phyloP scores from a whole-genome alignment of 2,888 invertebrate genomes.

The Apamea anceps region DNA sequence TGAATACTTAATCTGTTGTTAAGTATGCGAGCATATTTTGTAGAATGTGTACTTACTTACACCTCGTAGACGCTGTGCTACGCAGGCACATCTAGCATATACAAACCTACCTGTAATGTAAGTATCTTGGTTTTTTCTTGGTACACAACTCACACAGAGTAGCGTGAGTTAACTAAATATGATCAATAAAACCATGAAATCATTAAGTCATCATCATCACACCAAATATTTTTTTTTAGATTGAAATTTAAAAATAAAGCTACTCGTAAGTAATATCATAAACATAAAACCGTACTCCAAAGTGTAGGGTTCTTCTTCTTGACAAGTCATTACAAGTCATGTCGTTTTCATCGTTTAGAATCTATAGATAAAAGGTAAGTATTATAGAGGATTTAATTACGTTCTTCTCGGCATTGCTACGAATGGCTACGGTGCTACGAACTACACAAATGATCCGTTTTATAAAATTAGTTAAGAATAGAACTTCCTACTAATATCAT shows the following conservation, averaged over 20 bases:
- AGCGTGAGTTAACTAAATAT: background rate
- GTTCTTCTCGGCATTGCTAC: background rate
- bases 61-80: background rate
- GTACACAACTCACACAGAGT: background rate
- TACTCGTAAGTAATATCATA: background rate
- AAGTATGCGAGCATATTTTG: constrained; percentile 5
- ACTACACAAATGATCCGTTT: background rate
- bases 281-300: background rate
- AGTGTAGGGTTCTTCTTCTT: background rate
- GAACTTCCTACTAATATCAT: too few species aligned
- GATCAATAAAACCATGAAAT: background rate
- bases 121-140: background rate
- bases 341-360: background rate
- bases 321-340: background rate
- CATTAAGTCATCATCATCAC: background rate
- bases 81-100: background rate
- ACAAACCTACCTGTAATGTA: background rate
- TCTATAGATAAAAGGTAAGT: background rate
- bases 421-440: constrained; percentile 20
- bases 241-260: background rate
- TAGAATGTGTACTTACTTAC: background rate
- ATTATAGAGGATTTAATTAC: background rate
- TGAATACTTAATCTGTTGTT: constrained; percentile 15
- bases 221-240: background rate
- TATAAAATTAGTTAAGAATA: background rate